Conservation (phyloP, 2,113 vertebrate species). For the Ophiodon elongatus region DNA sequence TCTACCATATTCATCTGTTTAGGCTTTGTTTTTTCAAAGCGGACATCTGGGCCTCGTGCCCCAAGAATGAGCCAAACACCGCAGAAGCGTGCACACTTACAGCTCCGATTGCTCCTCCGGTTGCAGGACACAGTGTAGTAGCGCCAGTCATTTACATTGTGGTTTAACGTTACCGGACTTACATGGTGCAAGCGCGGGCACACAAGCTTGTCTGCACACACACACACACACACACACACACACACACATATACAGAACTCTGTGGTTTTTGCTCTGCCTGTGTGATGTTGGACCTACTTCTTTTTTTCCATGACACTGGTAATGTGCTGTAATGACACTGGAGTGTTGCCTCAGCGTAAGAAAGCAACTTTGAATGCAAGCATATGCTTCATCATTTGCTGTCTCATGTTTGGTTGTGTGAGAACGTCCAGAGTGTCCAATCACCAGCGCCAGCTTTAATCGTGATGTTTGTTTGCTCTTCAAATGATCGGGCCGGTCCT, state of each 20-base stretch:
- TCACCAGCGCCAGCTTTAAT: conserved; percentile 28
- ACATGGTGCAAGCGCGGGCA: conserved; percentile 25
- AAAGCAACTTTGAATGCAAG: conserved; percentile 33
- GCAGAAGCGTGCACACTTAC: conserved; percentile 55
- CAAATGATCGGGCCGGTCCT: background rate
- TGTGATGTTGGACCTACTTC: conserved; percentile 14
- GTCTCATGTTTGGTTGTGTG: conserved; percentile 31
- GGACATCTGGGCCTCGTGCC: conserved; percentile 69
- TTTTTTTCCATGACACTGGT: conserved; percentile 57
- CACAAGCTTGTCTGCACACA: background rate
- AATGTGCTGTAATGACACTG: conserved; percentile 40
- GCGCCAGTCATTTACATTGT: conserved; percentile 63
- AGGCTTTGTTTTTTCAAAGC: conserved; percentile 65
- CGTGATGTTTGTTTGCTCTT: conserved; percentile 6
- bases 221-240: conserved; percentile 3
- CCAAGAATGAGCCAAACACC: conserved; percentile 60
- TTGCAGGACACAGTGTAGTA: conserved; percentile 28
- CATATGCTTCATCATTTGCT: conserved; percentile 16
- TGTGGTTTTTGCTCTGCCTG: conserved; percentile 33
- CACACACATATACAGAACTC: background rate
- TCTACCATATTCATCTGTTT: conserved; percentile 64
- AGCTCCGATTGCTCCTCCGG: conserved; percentile 41
- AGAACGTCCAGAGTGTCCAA: conserved; percentile 27
- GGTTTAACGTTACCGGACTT: conserved; percentile 47
- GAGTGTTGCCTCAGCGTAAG: conserved; percentile 25